A percentile compares a stretch with the other conserved stretches of the same genome.
Conservation (phyloP, 2,113 vertebrate genomes). For the Lophotis ruficrista region DNA sequence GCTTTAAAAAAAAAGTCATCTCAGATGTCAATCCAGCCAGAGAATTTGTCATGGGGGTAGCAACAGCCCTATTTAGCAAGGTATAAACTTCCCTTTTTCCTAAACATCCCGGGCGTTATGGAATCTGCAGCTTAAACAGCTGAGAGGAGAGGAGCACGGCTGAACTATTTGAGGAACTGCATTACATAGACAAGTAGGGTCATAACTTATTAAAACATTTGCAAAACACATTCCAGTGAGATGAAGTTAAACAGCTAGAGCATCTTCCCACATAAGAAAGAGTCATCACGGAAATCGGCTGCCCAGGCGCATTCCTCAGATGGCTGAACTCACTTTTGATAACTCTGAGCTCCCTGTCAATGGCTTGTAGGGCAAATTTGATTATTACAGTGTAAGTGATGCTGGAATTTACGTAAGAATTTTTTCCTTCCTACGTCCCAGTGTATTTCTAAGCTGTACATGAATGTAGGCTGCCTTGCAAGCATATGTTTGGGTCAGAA, state of each 20-base stretch:
- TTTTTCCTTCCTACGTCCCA: neutral
- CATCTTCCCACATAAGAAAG: constrained; percentile 4
- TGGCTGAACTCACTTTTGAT: neutral
- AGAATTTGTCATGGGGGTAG: neutral
- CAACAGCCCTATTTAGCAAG: constrained; percentile 42
- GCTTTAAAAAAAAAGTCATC: neutral
- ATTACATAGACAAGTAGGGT: constrained; percentile 60
- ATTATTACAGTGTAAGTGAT: neutral
- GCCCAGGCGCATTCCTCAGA: neutral
- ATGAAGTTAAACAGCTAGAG: neutral
- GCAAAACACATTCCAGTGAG: constrained; percentile 62
- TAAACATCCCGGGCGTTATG: constrained; percentile 1
- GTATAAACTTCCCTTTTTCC: constrained; percentile 57
- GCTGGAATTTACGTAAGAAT: neutral
- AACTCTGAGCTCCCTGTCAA: neutral
- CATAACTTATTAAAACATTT: constrained; percentile 59
- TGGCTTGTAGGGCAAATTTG: neutral
- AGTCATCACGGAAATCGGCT: neutral
- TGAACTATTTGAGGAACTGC: constrained; percentile 42
- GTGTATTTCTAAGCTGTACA: neutral
- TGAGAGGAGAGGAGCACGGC: neutral
- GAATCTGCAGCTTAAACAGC: constrained; percentile 54
- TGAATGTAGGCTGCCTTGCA: neutral
- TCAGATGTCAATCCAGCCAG: neutral
- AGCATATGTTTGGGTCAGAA: constrained; percentile 11